These are phyloP conservation scores for Pentalonia nigronervosa DNA, from an alignment of 1,140 invertebrate species.

Conservation along the genomic window DNA sequence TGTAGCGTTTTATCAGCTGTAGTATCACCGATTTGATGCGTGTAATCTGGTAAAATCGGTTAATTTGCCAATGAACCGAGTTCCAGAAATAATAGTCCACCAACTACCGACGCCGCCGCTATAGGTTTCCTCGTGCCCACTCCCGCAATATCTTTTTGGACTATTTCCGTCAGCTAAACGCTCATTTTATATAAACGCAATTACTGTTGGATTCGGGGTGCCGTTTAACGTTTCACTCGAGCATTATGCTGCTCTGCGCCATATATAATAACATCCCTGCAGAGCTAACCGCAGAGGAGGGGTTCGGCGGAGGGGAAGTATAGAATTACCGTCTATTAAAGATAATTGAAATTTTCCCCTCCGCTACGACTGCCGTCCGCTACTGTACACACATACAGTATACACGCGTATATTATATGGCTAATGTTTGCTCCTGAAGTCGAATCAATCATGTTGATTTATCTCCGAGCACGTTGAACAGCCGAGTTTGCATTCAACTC, in stretches of 20 bases:
- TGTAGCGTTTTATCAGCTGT: background rate
- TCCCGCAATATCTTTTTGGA: background rate
- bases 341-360: constrained; percentile 58
- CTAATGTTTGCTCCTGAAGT: constrained; percentile 55
- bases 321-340: constrained; percentile 58
- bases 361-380: background rate
- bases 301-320: constrained; percentile 14
- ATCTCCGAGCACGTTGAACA: background rate
- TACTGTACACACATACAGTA: background rate
- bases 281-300: background rate
- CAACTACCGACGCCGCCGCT: background rate
- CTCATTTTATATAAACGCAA: constrained; percentile 50
- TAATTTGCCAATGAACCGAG: constrained; percentile 26
- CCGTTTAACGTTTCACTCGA: constrained; percentile 57
- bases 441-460: constrained; percentile 57
- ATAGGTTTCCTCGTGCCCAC: background rate
- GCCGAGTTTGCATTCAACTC: constrained; percentile 40
- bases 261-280: constrained; percentile 54
- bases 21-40: background rate
- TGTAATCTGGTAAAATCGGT: constrained; percentile 36
- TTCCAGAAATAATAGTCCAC: constrained; percentile 30
- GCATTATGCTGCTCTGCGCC: constrained; percentile 44
- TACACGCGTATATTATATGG: background rate
- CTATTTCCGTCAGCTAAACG: constrained; percentile 45
- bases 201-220: constrained; percentile 55